Evolutionary conservation across 2,113 vertebrate genomes (phyloP), one percentile per base, ranked within the genome.

Genomic region (Pimephales promelas): DNA sequence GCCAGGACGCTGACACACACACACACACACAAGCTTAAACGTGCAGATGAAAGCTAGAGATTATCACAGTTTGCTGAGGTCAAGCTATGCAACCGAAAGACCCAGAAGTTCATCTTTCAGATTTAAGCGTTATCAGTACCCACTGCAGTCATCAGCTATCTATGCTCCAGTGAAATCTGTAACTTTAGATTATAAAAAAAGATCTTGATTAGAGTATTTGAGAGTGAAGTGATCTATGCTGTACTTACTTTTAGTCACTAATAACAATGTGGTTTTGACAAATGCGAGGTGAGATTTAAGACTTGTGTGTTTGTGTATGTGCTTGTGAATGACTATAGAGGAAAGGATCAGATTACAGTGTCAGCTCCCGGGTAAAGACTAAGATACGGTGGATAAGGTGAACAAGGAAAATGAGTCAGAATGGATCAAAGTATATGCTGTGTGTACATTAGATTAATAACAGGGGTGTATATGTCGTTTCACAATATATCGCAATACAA

Each of bases 351-450:
- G 43, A 84, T 84, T 72, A 81, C 49, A 68, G 24, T 18, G 45
- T 83, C 45, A 83, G 75, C 74, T 73, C 43, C 47, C 28, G 54
- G 34, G 40, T 62, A 62, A 61, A 86, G 88, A 88, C 82, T 76
- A 20, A 40, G 47, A 64, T 61, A 52, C 1, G 26, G 11, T 22
- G 8, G 16, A 18, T 10, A 80, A 68, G 20, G 45, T 70, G 47
- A 66, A 31, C 4, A 4, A 56, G 49, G 24, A 52, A 83, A 34
- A 64, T 26, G 5, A 68, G 14, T 54, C 34, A 64, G 70, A 79
- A 80, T 22, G 86, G 90, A 89, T 88, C 89, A 92, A 92, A 92
- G 92, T 92, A 93, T 86, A 92, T 81, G 77, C 56, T 49, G 36
- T 83, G 71, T 54, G 59, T 36, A 14, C 52, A 83, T 76, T 52